These are phyloP conservation scores for Euproctis similis DNA, from an alignment of 2,888 invertebrate species.

Conservation along the genomic window DNA sequence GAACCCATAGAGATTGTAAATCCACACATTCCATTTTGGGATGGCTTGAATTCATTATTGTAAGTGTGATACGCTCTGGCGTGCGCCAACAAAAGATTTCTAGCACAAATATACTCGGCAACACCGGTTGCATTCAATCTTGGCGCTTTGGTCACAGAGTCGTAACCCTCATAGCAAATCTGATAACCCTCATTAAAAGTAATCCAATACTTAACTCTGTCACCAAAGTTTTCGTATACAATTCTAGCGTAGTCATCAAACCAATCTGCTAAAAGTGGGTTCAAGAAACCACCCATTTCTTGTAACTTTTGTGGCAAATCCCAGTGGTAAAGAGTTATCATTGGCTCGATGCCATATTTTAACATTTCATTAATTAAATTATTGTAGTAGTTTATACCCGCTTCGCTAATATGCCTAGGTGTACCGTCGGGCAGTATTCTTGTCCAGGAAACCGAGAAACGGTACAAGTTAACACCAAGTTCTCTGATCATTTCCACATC, in stretches of 20 bases:
- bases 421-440: slow-evolving; percentile 76
- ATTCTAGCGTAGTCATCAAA: slow-evolving; percentile 62
- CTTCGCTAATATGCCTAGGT: slow-evolving; percentile 63
- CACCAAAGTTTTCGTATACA: slow-evolving; percentile 55
- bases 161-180: slow-evolving; percentile 57
- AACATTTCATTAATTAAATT: slow-evolving; percentile 76
- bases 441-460: slow-evolving; percentile 78
- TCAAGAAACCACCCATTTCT: slow-evolving; percentile 68
- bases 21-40: slow-evolving; percentile 26
- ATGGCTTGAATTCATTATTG: slow-evolving; percentile 37
- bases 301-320: slow-evolving; percentile 70
- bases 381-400: slow-evolving; percentile 79
- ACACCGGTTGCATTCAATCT: slow-evolving; percentile 49
- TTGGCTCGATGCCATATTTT: slow-evolving; percentile 75
- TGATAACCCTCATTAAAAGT: slow-evolving; percentile 74
- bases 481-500: slow-evolving; percentile 60
- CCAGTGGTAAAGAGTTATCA: slow-evolving; percentile 73
- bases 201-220: slow-evolving; percentile 70
- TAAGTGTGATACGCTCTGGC: slow-evolving; percentile 55
- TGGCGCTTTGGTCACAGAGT: slow-evolving; percentile 36
- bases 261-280: slow-evolving; percentile 50
- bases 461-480: slow-evolving; percentile 60
- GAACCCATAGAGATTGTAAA: slow-evolving; percentile 15
- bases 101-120: slow-evolving; percentile 67
- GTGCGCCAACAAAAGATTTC: slow-evolving; percentile 71